A percentile compares a stretch with the other conserved stretches of the same genome.
Conservation (phyloP, 2,888 invertebrate genomes). For the Troides helena region DNA sequence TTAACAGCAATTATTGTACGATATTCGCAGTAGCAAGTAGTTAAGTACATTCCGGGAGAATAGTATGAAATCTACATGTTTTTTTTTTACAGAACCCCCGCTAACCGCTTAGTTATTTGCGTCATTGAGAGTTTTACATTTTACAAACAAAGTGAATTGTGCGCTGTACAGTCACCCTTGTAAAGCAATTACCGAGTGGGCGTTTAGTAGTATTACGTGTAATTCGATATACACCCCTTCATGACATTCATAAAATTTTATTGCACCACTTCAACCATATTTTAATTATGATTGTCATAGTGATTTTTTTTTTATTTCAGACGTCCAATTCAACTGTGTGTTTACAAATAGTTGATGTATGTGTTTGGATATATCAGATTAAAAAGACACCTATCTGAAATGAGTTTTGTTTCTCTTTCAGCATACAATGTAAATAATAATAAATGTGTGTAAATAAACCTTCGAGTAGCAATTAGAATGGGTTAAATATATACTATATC, state of each 20-base stretch:
- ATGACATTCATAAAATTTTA: conserved; percentile 42
- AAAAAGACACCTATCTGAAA: too few species aligned
- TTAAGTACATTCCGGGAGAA: too few species aligned
- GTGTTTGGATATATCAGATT: not conserved
- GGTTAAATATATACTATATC: too few species aligned
- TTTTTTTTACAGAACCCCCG: conserved; percentile 10
- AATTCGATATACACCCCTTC: conserved; percentile 46
- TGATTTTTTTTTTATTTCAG: too few species aligned
- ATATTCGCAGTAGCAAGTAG: too few species aligned
- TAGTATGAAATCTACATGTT: not conserved
- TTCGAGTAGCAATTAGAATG: too few species aligned
- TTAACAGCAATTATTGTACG: too few species aligned
- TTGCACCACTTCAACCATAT: conserved; percentile 35
- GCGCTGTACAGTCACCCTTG: conserved; percentile 16
- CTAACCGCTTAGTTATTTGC: conserved; percentile 3
- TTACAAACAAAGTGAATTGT: conserved; percentile 20
- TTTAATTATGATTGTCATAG: not conserved
- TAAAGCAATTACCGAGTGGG: conserved; percentile 27
- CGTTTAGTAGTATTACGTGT: conserved; percentile 38
- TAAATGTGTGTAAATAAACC: too few species aligned
- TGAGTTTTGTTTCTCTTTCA: too few species aligned
- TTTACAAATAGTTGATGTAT: not conserved
- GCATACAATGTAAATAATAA: too few species aligned
- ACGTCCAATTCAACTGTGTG: too few species aligned
- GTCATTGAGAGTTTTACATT: conserved; percentile 16